Evolutionary conservation across 2,113 vertebrate species (phyloP).

Genomic region (human (Homo sapiens)): GRCh38 chr3:27076501-27077000

Average conservation of each 20-base stretch:
- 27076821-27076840: neutral
- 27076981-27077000: neutral
- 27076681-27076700: neutral
- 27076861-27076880: neutral
- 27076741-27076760: neutral
- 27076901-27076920: neutral
- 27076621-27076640: neutral
- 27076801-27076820: neutral
- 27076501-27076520: too few relatives aligned
- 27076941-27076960: neutral
- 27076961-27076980: neutral
- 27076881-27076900: neutral
- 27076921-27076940: neutral
- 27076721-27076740: neutral
- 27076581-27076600: neutral
- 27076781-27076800: neutral
- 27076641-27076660: neutral
- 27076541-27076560: neutral
- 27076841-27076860: neutral
- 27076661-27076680: neutral
- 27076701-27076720: neutral
- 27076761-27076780: neutral
- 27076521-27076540: neutral
- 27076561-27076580: neutral
- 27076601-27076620: neutral